phyloP scores from a whole-genome alignment of 1,140 invertebrate genomes.

The Camponotus pennsylvanicus region DNA sequence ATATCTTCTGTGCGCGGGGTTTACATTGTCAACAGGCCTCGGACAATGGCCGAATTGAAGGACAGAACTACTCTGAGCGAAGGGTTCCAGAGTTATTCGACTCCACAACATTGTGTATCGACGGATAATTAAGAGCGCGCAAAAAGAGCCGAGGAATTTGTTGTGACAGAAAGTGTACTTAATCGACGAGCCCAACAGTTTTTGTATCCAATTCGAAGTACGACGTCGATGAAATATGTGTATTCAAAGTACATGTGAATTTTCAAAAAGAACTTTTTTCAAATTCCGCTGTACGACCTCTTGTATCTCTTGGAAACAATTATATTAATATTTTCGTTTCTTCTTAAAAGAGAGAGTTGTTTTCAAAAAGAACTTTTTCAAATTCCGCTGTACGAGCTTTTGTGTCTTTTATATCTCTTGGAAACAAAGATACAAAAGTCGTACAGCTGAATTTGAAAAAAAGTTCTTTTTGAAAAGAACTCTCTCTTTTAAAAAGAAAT shows the following conservation, averaged over 20 bases:
- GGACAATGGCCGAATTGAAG: constrained; percentile 61
- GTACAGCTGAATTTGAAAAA: too few relatives aligned
- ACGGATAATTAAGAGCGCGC: constrained; percentile 46
- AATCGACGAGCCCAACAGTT: constrained; percentile 1
- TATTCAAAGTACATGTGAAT: background rate
- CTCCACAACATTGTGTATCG: constrained; percentile 35
- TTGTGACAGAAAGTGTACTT: constrained; percentile 32
- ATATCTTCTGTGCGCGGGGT: constrained; percentile 45
- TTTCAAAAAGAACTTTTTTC: constrained; percentile 6
- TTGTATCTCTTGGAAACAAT: background rate
- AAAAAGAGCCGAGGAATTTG: constrained; percentile 14
- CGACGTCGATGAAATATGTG: background rate
- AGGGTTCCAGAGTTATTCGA: constrained; percentile 14
- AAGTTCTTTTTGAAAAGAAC: too few relatives aligned
- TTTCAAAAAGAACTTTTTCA: too few relatives aligned
- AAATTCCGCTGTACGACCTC: background rate
- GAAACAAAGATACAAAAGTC: too few relatives aligned
- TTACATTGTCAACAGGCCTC: constrained; percentile 49
- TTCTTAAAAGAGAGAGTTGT: too few relatives aligned
- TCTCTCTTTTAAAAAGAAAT: background rate
- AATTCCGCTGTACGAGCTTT: too few relatives aligned
- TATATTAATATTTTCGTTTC: too few relatives aligned
- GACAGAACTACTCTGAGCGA: constrained; percentile 13
- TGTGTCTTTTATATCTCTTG: too few relatives aligned
- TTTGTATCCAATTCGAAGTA: too few relatives aligned